Conservation (phyloP, 1,140 invertebrate genomes). For the Temnothorax longispinosus region DNA sequence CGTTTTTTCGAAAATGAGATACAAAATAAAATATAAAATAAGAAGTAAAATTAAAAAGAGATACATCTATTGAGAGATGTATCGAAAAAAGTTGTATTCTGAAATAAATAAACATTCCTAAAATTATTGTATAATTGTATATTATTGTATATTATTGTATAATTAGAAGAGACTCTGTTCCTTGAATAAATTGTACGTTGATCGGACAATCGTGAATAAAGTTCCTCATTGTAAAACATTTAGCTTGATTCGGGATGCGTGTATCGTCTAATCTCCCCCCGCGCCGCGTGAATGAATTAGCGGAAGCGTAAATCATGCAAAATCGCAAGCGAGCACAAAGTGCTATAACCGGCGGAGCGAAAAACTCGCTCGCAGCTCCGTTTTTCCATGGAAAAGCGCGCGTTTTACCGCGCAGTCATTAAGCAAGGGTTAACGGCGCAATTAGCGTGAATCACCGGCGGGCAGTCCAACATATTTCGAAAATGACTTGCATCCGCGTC, state of each 20-base stretch:
- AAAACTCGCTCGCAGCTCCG: conserved; percentile 31
- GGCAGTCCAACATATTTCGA: conserved; percentile 39
- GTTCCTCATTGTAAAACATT: not conserved
- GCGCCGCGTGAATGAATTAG: conserved; percentile 29
- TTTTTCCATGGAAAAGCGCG: conserved; percentile 56
- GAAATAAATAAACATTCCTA: not conserved
- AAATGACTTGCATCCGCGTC: conserved; percentile 41
- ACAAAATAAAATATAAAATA: not conserved
- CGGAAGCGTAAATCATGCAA: conserved; percentile 48
- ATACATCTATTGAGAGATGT: not conserved
- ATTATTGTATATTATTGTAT: too few relatives aligned
- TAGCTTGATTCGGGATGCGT: not conserved
- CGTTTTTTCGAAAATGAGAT: not conserved
- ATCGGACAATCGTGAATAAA: not conserved
- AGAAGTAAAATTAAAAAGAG: not conserved
- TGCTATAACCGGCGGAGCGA: conserved; percentile 37
- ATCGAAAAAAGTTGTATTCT: not conserved
- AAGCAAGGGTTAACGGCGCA: conserved; percentile 57
- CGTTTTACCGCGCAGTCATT: conserved; percentile 53
- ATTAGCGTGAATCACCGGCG: conserved; percentile 49
- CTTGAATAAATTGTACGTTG: not conserved
- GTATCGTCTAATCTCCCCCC: conserved; percentile 15
- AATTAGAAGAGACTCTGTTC: not conserved
- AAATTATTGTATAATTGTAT: not conserved
- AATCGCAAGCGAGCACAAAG: conserved; percentile 38